phyloP scores from a whole-genome alignment of 2,113 vertebrate genomes.

The Crotalus viridis region DNA sequence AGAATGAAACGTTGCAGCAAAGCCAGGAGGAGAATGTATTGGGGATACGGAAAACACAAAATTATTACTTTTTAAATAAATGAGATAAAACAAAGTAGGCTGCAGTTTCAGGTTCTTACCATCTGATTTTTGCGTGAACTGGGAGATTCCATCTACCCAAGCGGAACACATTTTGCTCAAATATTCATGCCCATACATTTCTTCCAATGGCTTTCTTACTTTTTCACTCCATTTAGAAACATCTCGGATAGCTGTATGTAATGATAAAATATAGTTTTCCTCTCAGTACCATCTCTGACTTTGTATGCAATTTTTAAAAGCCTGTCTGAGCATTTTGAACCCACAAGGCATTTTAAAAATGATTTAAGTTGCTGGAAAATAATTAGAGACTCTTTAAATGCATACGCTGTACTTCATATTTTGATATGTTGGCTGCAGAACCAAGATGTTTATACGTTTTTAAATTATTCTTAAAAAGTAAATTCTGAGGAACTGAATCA shows the following conservation, averaged over 20 bases:
- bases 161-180: conserved; percentile 81
- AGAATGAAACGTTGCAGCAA: neutral
- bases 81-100: neutral
- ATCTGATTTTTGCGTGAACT: conserved; percentile 71
- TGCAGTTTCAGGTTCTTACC: conserved; percentile 68
- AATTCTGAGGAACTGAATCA: neutral
- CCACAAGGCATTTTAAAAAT: neutral
- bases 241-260: conserved; percentile 79
- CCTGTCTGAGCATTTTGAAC: conserved; percentile 8
- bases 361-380: neutral
- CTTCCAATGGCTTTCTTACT: conserved; percentile 81
- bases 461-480: neutral
- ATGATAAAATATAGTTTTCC: neutral
- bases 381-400: neutral
- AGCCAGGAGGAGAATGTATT: neutral
- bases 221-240: conserved; percentile 86
- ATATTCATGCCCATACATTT: conserved; percentile 81
- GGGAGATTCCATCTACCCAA: conserved; percentile 82
- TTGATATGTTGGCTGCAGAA: neutral
- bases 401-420: neutral
- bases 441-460: neutral
- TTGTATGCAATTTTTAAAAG: neutral
- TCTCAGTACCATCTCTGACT: neutral
- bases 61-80: neutral
- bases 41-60: neutral